These are phyloP conservation scores for Bactericera cockerelli DNA, from an alignment of 1,140 invertebrate genomes.

Conservation along the genomic window DNA sequence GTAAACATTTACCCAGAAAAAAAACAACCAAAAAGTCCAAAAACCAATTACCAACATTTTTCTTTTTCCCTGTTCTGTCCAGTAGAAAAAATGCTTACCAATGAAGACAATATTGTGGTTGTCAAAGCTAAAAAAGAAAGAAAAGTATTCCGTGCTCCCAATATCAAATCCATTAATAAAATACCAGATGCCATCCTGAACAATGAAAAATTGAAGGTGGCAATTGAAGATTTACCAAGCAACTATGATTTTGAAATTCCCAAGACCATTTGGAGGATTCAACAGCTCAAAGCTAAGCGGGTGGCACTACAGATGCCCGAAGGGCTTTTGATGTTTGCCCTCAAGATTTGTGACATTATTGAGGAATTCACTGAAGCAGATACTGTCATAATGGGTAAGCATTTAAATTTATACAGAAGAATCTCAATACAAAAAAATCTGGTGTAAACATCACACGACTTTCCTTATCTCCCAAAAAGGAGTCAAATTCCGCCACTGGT, in stretches of 20 bases:
- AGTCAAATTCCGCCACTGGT: too few relatives aligned
- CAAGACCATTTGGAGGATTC: slow-evolving; percentile 94
- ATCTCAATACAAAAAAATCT: too few relatives aligned
- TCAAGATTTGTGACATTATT: slow-evolving; percentile 86
- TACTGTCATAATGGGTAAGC: slow-evolving; percentile 69
- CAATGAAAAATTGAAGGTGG: slow-evolving; percentile 55
- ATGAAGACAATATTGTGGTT: slow-evolving; percentile 37
- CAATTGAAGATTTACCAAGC: slow-evolving; percentile 56
- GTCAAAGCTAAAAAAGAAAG: slow-evolving; percentile 56
- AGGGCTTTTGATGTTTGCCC: slow-evolving; percentile 80
- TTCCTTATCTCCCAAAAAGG: too few relatives aligned
- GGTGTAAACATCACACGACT: too few relatives aligned
- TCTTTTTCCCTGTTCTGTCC: too few relatives aligned
- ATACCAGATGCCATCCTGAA: slow-evolving; percentile 73
- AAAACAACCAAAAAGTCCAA: too few relatives aligned
- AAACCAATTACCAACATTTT: too few relatives aligned
- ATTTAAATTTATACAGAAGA: too few relatives aligned
- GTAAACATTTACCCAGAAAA: too few relatives aligned
- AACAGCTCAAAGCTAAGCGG: slow-evolving; percentile 58
- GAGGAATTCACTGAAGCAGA: slow-evolving; percentile 83
- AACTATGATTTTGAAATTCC: slow-evolving; percentile 99
- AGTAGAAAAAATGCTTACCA: too few relatives aligned
- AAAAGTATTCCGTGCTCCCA: slow-evolving; percentile 55
- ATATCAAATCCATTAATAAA: slow-evolving; percentile 49
- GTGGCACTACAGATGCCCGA: slow-evolving; percentile 97